Conservation (phyloP, 2,888 invertebrate species). For the Scrobipalpa costella region DNA sequence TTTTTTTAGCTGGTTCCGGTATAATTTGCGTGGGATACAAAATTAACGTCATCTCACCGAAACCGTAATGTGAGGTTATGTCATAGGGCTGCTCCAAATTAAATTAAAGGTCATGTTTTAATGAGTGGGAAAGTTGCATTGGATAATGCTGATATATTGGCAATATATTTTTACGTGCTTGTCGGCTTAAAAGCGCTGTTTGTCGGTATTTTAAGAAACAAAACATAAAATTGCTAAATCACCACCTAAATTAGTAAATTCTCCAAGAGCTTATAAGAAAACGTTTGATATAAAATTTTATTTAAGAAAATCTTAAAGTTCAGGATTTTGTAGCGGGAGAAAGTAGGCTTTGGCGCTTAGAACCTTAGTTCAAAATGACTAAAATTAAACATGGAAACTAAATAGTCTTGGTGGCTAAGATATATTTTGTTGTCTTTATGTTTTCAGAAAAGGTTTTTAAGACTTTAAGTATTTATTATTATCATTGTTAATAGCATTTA, state of each 20-base stretch:
- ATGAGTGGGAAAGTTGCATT: constrained; percentile 11
- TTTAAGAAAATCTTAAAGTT: too few relatives aligned
- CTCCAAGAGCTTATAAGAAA: too few relatives aligned
- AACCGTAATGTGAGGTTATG: constrained; percentile 16
- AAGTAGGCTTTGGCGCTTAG: too few relatives aligned
- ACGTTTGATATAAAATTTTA: too few relatives aligned
- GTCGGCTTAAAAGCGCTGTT: background rate
- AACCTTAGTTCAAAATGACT: too few relatives aligned
- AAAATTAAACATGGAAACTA: too few relatives aligned
- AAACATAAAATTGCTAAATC: background rate
- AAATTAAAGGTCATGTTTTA: constrained; percentile 18
- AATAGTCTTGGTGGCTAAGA: too few relatives aligned
- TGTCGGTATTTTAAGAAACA: background rate
- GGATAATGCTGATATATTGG: constrained; percentile 15
- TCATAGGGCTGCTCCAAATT: constrained; percentile 18
- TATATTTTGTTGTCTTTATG: too few relatives aligned
- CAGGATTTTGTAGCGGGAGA: too few relatives aligned
- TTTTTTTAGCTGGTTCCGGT: constrained; percentile 18
- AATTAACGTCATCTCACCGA: constrained; percentile 4
- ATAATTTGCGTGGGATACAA: constrained; percentile 18
- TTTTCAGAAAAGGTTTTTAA: too few relatives aligned
- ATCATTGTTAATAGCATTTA: background rate
- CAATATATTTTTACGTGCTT: background rate
- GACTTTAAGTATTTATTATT: too few relatives aligned
- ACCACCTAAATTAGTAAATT: too few relatives aligned